These are phyloP conservation scores for Anoura caudifer DNA, from an alignment of 2,113 vertebrate species.

Conservation along the genomic window DNA sequence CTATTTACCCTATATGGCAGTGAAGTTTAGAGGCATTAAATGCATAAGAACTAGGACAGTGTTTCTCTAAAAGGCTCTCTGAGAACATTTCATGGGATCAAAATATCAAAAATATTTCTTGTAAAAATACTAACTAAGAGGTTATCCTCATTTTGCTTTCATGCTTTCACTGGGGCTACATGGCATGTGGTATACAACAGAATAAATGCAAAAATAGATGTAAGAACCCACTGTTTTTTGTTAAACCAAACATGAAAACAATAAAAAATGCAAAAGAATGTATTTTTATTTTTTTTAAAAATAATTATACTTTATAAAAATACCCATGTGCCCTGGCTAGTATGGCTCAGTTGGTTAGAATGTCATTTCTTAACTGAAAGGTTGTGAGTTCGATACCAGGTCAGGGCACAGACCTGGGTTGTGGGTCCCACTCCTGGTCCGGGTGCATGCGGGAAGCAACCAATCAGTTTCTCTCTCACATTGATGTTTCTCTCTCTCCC, in stretches of 20 bases:
- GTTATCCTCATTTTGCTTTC: background rate
- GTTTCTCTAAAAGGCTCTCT: background rate
- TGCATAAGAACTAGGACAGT: background rate
- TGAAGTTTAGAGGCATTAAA: background rate
- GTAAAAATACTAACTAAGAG: background rate
- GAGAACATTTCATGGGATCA: background rate
- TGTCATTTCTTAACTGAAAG: no score
- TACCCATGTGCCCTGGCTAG: background rate
- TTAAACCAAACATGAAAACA: background rate
- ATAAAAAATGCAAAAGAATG: background rate
- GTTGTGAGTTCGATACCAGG: no score
- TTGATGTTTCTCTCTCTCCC: no score
- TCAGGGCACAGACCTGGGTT: no score
- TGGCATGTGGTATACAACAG: background rate
- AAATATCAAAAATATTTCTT: background rate
- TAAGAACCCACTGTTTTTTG: background rate
- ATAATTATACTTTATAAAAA: background rate
- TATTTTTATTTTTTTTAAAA: background rate
- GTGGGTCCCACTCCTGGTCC: no score
- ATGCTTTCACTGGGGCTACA: background rate
- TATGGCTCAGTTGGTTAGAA: no score
- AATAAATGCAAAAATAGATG: background rate
- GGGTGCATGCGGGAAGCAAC: no score
- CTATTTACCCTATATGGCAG: background rate
- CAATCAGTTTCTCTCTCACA: no score